Evolutionary conservation across 2,888 invertebrate genomes (phyloP), one percentile per base, ranked within the genome.

Genomic region (Phalera bucephala): DNA sequence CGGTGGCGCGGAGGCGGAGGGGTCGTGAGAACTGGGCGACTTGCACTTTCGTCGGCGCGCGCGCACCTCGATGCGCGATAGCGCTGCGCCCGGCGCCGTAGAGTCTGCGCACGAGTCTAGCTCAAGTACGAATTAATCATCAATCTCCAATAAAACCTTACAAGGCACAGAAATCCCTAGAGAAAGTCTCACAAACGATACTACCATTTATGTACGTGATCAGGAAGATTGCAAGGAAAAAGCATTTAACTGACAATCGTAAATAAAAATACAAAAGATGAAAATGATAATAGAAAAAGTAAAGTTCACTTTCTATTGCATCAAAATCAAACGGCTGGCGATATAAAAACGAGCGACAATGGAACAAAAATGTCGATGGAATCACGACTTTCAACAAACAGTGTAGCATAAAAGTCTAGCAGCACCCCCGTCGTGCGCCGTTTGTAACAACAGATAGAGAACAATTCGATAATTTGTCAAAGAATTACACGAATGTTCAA

Each of bases 41-140:
- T 88, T 86, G 87, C 88, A 81, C 88, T 88, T 87, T 88, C 87
- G 75, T 72, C 70, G 70, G 72, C 70, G 78, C 74, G 70, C 66
- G 69, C 65, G 61, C 63, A 56, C 55, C 55, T 50, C 64, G 72
- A 76, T 76, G 79, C 70, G 72, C 79, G 66, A 58, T 61, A 58
- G 58, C 58, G 45, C 40, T 43, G 50, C 31, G 54, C 42, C 37
- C 44, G 78, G 80, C 85, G 85, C 85, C 82, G 68, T 46, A 36
- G 60, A 64, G 83, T 84, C 84, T 85, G 76, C 64, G 67, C 80
- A 75, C 81, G 76, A 76, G 69, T 69, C 63, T 61, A 58, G 62
- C 62, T 66, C 60, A 54, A 58, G 51, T 40, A 52, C 67, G 64
- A 73, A 77, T 78, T 77, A 78, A 80, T 79, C 77, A 79, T 63